A percentile compares a stretch with the other conserved stretches of the same genome.
These are phyloP conservation scores for Cardiocondyla obscurior DNA, from an alignment of 1,140 invertebrate species.

Conservation along the genomic window DNA sequence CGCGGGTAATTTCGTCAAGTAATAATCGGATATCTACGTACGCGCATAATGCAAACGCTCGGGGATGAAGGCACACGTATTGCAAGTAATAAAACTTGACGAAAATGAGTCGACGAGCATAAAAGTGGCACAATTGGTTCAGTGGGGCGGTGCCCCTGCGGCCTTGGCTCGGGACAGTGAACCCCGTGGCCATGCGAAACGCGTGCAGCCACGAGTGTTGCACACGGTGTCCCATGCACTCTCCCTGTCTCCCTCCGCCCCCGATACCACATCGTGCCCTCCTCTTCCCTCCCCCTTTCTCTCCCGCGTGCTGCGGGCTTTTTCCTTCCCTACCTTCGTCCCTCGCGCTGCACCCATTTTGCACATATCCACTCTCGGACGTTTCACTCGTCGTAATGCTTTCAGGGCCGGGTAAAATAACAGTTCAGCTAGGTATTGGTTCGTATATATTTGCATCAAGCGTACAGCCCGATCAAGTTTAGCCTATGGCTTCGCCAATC, in stretches of 20 bases:
- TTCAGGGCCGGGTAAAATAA: constrained; percentile 41
- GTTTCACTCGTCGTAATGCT: constrained; percentile 55
- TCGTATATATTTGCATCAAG: background rate
- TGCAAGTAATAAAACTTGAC: constrained; percentile 72
- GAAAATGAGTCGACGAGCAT: constrained; percentile 73
- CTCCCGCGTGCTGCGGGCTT: background rate
- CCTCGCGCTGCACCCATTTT: constrained; percentile 60
- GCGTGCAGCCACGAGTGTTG: constrained; percentile 54
- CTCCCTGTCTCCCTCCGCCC: constrained; percentile 38
- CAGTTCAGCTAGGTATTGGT: background rate
- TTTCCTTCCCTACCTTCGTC: constrained; percentile 25
- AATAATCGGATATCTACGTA: background rate
- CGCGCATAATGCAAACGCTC: constrained; percentile 37
- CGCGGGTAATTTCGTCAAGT: constrained; percentile 12
- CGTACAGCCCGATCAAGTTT: background rate
- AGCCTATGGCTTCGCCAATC: background rate
- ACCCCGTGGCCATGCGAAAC: constrained; percentile 70
- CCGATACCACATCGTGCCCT: background rate
- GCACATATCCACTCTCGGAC: constrained; percentile 58
- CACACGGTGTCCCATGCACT: constrained; percentile 70
- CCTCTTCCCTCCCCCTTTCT: background rate
- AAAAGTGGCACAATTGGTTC: constrained; percentile 83
- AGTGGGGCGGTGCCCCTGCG: constrained; percentile 83
- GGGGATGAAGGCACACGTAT: constrained; percentile 13
- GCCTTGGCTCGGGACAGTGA: constrained; percentile 83